Conservation (phyloP, 2,888 invertebrate genomes). For the Leptopilina syphax region DNA sequence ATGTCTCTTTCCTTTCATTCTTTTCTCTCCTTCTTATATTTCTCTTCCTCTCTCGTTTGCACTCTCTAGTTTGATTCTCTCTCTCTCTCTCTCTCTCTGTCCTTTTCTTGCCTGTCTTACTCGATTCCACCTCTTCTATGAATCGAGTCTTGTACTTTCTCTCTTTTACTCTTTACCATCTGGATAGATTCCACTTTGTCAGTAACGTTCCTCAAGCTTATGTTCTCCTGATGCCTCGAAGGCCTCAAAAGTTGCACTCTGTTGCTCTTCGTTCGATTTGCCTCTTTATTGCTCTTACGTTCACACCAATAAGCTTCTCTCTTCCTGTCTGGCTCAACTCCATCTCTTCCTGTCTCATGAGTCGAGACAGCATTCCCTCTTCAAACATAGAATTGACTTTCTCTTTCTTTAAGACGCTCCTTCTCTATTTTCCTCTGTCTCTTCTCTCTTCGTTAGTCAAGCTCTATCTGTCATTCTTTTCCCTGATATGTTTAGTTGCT, state of each 20-base stretch:
- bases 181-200: constrained; percentile 65
- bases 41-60: constrained; percentile 44
- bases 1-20: constrained; percentile 1
- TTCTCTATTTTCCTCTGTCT: constrained; percentile 32
- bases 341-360: constrained; percentile 40
- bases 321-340: constrained; percentile 28
- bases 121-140: constrained; percentile 38
- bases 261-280: constrained; percentile 68
- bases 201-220: constrained; percentile 58
- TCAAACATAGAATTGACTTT: constrained; percentile 40
- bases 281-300: constrained; percentile 62
- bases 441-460: not conserved
- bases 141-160: constrained; percentile 43
- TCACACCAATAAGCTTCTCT: constrained; percentile 49
- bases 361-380: constrained; percentile 42
- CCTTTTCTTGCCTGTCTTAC: constrained; percentile 53
- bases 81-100: constrained; percentile 40
- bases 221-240: constrained; percentile 74
- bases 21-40: constrained; percentile 2
- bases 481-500: constrained; percentile 34
- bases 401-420: constrained; percentile 44
- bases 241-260: constrained; percentile 74
- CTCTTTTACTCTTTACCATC: constrained; percentile 54
- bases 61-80: constrained; percentile 41
- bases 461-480: constrained; percentile 41